phyloP scores from a whole-genome alignment of 2,113 vertebrate species.

The Proterorhinus semilunaris region DNA sequence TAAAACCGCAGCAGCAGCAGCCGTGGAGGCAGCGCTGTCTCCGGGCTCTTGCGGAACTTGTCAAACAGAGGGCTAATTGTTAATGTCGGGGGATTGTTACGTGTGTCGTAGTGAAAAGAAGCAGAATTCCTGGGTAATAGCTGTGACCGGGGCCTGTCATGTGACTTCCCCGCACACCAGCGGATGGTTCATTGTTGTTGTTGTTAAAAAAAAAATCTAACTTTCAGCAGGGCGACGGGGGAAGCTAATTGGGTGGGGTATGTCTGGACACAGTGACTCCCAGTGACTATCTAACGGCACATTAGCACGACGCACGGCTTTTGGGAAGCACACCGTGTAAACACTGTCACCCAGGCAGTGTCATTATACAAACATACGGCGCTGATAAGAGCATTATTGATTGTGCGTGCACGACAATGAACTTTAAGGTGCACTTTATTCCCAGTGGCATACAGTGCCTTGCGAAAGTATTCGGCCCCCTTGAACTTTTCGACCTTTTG shows the following conservation, averaged over 20 bases:
- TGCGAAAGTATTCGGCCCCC: no score
- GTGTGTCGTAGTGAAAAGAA: constrained; percentile 23
- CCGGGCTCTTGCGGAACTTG: constrained; percentile 27
- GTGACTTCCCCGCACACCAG: constrained; percentile 43
- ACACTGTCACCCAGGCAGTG: constrained; percentile 20
- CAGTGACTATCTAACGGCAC: constrained; percentile 9
- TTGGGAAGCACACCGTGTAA: constrained; percentile 36
- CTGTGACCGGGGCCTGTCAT: constrained; percentile 44
- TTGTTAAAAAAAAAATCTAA: constrained; percentile 33
- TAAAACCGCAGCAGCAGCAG: constrained; percentile 20
- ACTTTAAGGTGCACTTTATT: neutral
- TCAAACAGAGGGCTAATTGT: constrained; percentile 62
- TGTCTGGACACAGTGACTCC: constrained; percentile 63
- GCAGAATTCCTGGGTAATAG: constrained; percentile 53
- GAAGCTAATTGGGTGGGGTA: constrained; percentile 65
- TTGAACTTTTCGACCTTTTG: no score
- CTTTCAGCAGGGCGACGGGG: constrained; percentile 48
- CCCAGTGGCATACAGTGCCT: neutral
- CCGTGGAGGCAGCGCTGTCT: constrained; percentile 28
- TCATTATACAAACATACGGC: constrained; percentile 4
- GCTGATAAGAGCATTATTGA: neutral
- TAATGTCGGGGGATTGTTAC: constrained; percentile 36
- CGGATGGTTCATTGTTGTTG: constrained; percentile 65
- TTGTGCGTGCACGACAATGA: neutral
- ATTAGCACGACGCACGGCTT: constrained; percentile 24